A percentile compares a stretch with the other conserved stretches of the same genome.
Conservation (phyloP, 2,888 invertebrate genomes). For the Scaptomyza cyrtandrae region DNA sequence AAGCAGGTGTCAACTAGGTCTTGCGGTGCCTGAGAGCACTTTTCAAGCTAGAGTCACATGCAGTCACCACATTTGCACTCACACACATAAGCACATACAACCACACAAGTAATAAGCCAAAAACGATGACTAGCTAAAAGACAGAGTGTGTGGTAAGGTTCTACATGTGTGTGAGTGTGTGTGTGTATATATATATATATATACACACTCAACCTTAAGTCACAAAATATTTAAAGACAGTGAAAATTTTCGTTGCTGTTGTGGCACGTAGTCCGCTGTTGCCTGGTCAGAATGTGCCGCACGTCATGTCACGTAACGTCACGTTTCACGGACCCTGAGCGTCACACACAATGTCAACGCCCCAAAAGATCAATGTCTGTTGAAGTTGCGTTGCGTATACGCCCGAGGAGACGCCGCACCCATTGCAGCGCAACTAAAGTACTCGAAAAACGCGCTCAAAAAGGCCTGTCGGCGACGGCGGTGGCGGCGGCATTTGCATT, state of each 20-base stretch:
- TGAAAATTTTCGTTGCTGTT: not conserved
- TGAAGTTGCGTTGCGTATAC: conserved; percentile 59
- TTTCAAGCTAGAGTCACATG: not conserved
- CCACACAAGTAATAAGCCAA: not conserved
- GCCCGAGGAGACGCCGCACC: conserved; percentile 36
- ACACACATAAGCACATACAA: not conserved
- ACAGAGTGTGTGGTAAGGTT: not conserved
- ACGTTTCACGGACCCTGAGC: conserved; percentile 34
- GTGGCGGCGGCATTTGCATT: not conserved
- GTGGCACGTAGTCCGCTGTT: conserved; percentile 36
- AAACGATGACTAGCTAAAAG: conserved; percentile 8
- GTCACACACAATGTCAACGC: conserved; percentile 62
- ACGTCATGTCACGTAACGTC: conserved; percentile 62
- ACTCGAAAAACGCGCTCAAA: conserved; percentile 3
- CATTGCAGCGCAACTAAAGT: conserved; percentile 8
- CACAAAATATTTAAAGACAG: conserved; percentile 9
- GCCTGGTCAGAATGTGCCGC: conserved; percentile 37
- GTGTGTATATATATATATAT: not conserved
- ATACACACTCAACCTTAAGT: not conserved
- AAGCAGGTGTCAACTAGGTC: conserved; percentile 15
- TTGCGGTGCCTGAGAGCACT: not conserved
- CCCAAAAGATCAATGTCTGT: conserved; percentile 69
- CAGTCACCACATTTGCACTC: conserved; percentile 2
- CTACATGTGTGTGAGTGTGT: not conserved
- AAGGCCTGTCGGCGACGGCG: not conserved